phyloP scores from a whole-genome alignment of 2,113 vertebrate species.

The Etia nguti region DNA sequence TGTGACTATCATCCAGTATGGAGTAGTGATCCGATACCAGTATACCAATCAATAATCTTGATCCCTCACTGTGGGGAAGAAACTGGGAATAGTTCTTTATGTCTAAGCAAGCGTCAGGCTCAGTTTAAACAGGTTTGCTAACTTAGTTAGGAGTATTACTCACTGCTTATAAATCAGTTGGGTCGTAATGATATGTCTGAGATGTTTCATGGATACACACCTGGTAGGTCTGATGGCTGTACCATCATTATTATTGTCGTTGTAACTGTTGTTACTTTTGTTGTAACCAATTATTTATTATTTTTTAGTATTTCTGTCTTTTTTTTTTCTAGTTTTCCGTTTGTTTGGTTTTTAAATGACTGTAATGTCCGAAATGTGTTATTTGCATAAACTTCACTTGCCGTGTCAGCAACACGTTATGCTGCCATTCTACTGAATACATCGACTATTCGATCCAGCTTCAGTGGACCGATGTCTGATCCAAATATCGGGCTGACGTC shows the following conservation, averaged over 20 bases:
- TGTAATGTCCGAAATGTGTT: fast-evolving
- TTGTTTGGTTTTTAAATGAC: too few relatives aligned
- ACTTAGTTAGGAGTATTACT: fast-evolving
- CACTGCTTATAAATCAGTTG: not conserved
- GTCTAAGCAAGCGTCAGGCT: fast-evolving
- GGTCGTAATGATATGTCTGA: not conserved
- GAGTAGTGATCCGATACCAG: not conserved
- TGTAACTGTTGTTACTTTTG: not conserved
- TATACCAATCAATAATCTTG: not conserved
- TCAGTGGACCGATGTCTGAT: fast-evolving
- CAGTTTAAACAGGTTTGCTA: not conserved
- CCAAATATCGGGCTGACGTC: not conserved
- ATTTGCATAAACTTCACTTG: fast-evolving
- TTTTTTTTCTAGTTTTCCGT: too few relatives aligned
- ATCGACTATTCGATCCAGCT: not conserved
- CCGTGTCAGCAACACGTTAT: fast-evolving
- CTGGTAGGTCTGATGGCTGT: not conserved
- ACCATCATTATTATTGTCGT: fast-evolving
- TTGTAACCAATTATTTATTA: not conserved
- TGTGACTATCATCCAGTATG: not conserved
- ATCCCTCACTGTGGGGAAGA: fast-evolving
- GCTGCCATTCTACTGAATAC: not conserved
- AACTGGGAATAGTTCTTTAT: not conserved
- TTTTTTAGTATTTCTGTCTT: not conserved
- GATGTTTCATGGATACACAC: not conserved